Evolutionary conservation across 92 coral and sea anemone genomes (phyloP), one percentile per base, ranked within the genome.

Genomic region (Parazoanthus darwini): DNA sequence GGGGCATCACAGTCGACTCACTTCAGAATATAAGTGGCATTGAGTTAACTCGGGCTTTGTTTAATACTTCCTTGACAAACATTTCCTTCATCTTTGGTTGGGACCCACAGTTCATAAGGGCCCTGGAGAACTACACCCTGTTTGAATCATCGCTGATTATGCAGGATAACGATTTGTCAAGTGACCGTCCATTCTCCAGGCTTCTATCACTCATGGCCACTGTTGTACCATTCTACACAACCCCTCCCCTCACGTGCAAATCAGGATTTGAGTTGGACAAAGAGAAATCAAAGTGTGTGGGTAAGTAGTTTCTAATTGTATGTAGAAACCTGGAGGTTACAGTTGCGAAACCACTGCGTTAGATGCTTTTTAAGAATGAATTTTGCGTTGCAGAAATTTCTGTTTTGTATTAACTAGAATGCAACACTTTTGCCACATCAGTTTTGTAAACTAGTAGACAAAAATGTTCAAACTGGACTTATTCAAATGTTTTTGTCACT

Each of bases 51-150:
- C 59, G 74, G 44, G 18, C 83, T 23, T 37, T 91, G 48, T 63
- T 85, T 54, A 88, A 71, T 68, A 90, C 88, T 23, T 76, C 94
- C 5, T 18, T 82, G 5, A 54, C 77, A 66, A 94, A 94, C 80
- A 71, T 93, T 74, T 89, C 93, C 48, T 80, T 88, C 33, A 83
- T 94, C 33, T 84, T 91, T 51, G 91, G 82, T 51, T 94, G 97
- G 97, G 85, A 86, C 8, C 36, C 73, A n/a, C 23, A 81, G 10
- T 84, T 80, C 73, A 75, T 85, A 48, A 73, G 85, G 43, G 88
- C 75, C 65, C 82, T 94, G 70, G 77, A 78, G 26, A 92, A 87
- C 59, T 94, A 88, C 86, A 91, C 93, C 67, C 59, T 94, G 78
- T 83, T 44, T 83, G 63, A 83, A 11, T 82, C 86, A 68, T 82